Evolutionary conservation across 2,113 vertebrate genomes (phyloP).

Genomic region (Marcusenius ussheri): DNA sequence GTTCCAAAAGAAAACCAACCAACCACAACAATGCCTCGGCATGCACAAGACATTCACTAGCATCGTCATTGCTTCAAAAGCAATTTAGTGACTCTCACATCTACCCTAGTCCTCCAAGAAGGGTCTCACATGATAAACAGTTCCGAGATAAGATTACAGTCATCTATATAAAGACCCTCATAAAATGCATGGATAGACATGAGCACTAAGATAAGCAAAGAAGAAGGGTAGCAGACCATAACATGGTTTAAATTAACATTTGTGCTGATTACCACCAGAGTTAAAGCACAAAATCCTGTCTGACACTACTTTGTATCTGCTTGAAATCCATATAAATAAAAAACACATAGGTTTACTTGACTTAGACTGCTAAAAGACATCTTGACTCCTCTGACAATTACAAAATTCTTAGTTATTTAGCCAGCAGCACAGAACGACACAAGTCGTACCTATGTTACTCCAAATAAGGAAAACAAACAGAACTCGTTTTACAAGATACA

Average conservation of each 20-base stretch:
- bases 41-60: neutral
- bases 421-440: neutral
- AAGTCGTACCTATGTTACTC: neutral
- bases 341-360: neutral
- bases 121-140: neutral
- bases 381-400: neutral
- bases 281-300: neutral
- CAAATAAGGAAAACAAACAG: neutral
- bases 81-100: neutral
- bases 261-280: neutral
- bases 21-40: neutral
- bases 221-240: neutral
- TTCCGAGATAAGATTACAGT: neutral
- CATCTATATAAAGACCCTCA: neutral
- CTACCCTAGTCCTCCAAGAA: neutral
- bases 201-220: neutral
- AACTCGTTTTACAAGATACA: neutral
- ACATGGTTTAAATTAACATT: neutral
- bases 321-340: neutral
- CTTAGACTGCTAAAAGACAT: neutral
- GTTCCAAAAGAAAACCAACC: neutral
- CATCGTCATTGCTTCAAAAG: neutral
- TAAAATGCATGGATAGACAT: neutral
- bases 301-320: neutral
- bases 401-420: neutral